A percentile compares a stretch with the other conserved stretches of the same genome.
These are phyloP conservation scores for Caenorhabditis sp. DNA, from an alignment of 2,888 invertebrate genomes.

Conservation along the genomic window DNA sequence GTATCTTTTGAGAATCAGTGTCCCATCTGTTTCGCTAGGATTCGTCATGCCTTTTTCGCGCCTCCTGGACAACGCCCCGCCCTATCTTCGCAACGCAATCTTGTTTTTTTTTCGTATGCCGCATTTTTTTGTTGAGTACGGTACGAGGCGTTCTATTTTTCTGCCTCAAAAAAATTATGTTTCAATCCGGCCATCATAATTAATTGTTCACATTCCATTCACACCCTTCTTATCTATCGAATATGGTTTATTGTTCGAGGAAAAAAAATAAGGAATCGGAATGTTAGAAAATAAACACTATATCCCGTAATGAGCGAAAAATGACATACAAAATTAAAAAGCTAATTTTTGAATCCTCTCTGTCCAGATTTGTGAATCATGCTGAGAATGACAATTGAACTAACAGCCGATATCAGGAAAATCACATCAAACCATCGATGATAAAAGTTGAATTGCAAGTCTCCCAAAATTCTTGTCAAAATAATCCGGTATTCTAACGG, in stretches of 20 bases:
- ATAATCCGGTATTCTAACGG: constrained; percentile 85
- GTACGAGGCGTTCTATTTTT: not conserved
- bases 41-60: constrained; percentile 27
- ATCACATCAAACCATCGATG: constrained; percentile 99
- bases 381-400: constrained; percentile 92
- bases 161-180: constrained; percentile 4
- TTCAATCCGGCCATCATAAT: constrained; percentile 8
- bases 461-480: constrained; percentile 86
- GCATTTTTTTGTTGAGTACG: not conserved
- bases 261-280: not conserved
- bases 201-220: constrained; percentile 42
- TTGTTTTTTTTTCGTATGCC: not conserved
- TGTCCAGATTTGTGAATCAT: constrained; percentile 82
- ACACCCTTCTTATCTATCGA: constrained; percentile 13
- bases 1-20: not conserved
- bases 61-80: constrained; percentile 1
- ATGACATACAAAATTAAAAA: not conserved
- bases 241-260: not conserved
- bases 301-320: not conserved
- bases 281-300: not conserved
- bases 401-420: constrained; percentile 90
- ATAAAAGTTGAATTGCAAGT: constrained; percentile 97
- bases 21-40: not conserved
- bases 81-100: constrained; percentile 6
- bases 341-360: constrained; percentile 8